Base-by-base conservation (phyloP, 2,888 invertebrate genomes). In the Aromia moschata region DNA sequence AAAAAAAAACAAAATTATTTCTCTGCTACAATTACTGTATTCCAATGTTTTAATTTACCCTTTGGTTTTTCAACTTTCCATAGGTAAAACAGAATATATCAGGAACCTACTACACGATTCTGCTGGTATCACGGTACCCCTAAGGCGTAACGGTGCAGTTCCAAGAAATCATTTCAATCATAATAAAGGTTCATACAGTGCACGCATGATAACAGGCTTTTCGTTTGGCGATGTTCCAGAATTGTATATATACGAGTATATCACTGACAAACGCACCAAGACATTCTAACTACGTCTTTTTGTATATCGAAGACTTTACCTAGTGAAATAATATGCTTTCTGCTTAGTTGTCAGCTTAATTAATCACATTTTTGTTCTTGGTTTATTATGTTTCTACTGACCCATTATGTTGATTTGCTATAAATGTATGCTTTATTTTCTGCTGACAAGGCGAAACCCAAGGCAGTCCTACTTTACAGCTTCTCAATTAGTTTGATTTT, bases 71-170 rank as follows among this genome's bases (percentile, higher is more conserved):
- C 20, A 11, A 33, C 33, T 33, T 33, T 45, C 54, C 61, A 49
- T 65, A 78, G 78, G 78, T 68, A 80, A 80, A 73, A 80, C 80
- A 4, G 80, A 80, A 69, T 80, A 80, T 67, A 80, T 80, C 56
- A 73, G 79, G 55, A 80, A 80, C 65, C 70, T 80, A 31, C 71
- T 80, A 46, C 80, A 80, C 61, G 80, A 80, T 65, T 79, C 79
- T 1, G 80, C 80, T 40, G 78, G 78, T 64, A 80, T 80, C 45
- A 80, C 80, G 12, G 78, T 78, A 46, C 80, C 80, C 5, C 66
- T 80, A 54, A 70, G 80, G 55, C 70, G 74, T 37, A 77, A 71
- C 56, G 78, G 77, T 15, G 75, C 76, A 11, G 70, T 74, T 9
- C 80, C 80, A 17, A 72, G 80, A 62, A 80, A 79, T 69, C 79